A percentile compares a stretch with the other conserved stretches of the same genome.
These are phyloP conservation scores for Neodiprion pinetum DNA, from an alignment of 1,140 invertebrate genomes.

Conservation along the genomic window DNA sequence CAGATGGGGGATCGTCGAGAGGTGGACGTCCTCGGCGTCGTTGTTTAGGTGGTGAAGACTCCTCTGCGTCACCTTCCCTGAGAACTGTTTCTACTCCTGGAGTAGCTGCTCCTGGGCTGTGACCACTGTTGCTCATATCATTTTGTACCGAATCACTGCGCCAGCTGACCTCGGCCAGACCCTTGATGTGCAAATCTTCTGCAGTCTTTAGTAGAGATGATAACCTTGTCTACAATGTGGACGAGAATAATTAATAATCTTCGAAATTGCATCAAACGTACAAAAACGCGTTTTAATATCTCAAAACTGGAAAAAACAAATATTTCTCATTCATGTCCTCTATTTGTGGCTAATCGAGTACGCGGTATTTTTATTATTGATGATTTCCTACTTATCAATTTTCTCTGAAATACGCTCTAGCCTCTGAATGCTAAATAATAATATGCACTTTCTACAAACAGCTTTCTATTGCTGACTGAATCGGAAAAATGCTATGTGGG, in stretches of 20 bases:
- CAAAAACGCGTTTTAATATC: no score
- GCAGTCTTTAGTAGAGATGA: conserved; percentile 88
- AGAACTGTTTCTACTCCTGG: conserved; percentile 62
- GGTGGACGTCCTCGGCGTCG: conserved; percentile 70
- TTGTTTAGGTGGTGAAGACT: conserved; percentile 54
- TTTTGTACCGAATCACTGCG: conserved; percentile 67
- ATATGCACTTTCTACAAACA: conserved; percentile 57
- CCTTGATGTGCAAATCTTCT: conserved; percentile 90
- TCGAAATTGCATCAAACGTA: no score
- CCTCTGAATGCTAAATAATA: conserved; percentile 55
- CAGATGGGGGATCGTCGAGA: conserved; percentile 67
- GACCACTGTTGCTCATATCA: conserved; percentile 52
- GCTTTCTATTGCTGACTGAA: conserved; percentile 55
- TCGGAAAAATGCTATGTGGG: conserved; percentile 57
- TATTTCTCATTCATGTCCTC: no score
- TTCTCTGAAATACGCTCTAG: conserved; percentile 6
- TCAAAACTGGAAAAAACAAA: no score
- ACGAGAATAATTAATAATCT: no score
- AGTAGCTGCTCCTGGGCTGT: conserved; percentile 50
- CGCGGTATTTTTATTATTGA: no score
- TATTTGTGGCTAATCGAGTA: no score
- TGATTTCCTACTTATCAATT: no score
- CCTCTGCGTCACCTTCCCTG: conserved; percentile 51
- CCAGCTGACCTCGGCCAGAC: conserved; percentile 87
- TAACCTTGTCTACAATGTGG: conserved; percentile 59